Evolutionary conservation across 2,797 vertebrate genomes (phyloP), one percentile per base, ranked within the genome.

Genomic region (Brachyalestes nurse): DNA sequence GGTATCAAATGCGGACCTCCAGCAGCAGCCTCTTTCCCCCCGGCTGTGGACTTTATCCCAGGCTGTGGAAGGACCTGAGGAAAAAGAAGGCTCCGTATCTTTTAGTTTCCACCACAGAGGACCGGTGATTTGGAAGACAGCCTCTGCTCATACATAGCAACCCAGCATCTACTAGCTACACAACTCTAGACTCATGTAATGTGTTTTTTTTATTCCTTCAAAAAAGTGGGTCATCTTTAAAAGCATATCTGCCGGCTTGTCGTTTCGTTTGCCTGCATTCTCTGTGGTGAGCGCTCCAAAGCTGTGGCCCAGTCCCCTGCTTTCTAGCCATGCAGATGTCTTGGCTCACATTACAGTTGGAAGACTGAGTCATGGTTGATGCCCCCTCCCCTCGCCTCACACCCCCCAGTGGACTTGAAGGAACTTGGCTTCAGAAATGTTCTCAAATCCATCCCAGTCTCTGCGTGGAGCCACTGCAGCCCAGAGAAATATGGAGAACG

Each of bases 281-380:
- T 82, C 40, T 42, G 51, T 21, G 25, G 34, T 66, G 64, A 60
- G 64, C 66, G 70, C 62, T 72, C 61, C 49, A 82, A 80, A 83
- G 77, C 74, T 45, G 66, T 38, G 62, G 64, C 76, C 79, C 78
- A 74, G 72, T 84, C 40, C 55, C 61, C 72, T 82, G 49, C 83
- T 86, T 80, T 81, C 87, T 89, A 85, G 89, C 88, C 88, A 88
- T 92, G 90, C 92, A 93, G 92, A 94, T 95, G 92, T 94, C 90
- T 93, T 93, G 93, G 93, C 92, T 92, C 84, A 83, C 78, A 87
- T 88, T 91, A 75, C 82, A 89, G 83, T 87, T 91, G 88, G 88
- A 92, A 88, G 89, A 87, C 87, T 82, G 90, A 92, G 85, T 80
- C 87, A 87, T 82, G 84, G 81, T 75, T 71, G 76, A 81, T 84